phyloP scores from a whole-genome alignment of 2,888 invertebrate genomes.

The Lagria hirta region DNA sequence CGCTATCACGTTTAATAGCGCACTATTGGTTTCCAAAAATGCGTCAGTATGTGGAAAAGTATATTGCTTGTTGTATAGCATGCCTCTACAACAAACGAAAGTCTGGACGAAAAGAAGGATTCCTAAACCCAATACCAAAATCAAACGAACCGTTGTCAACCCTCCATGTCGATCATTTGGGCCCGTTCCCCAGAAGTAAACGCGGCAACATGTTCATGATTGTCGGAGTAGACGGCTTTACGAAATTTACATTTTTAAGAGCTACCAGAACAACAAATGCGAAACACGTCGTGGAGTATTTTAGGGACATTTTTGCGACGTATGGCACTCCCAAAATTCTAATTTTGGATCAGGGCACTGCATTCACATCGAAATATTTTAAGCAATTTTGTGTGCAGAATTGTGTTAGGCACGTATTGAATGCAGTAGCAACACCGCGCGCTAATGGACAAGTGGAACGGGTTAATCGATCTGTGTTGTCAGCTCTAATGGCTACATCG shows the following conservation, averaged over 20 bases:
- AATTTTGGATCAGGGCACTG: constrained; percentile 4
- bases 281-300: constrained; percentile 6
- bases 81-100: constrained; percentile 2
- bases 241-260: constrained; percentile 11
- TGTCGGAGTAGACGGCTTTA: constrained; percentile 10
- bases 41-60: constrained; percentile 2
- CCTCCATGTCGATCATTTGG: constrained; percentile 32
- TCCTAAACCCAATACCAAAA: constrained; percentile 30
- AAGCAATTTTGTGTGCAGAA: constrained; percentile 1
- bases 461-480: constrained; percentile 16
- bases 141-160: constrained; percentile 27
- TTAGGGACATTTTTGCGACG: constrained; percentile 2
- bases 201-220: constrained; percentile 7
- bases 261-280: constrained; percentile 10
- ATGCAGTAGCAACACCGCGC: constrained; percentile 22
- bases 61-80: constrained; percentile 1
- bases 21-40: constrained; percentile 8
- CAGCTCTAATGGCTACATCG: not conserved
- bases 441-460: constrained; percentile 26
- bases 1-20: not conserved
- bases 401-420: constrained; percentile 7
- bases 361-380: constrained; percentile 9
- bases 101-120: too few relatives aligned
- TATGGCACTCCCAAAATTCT: constrained; percentile 1
- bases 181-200: constrained; percentile 25